Conservation (phyloP, 2,797 vertebrate species). For the Spizella passerina region DNA sequence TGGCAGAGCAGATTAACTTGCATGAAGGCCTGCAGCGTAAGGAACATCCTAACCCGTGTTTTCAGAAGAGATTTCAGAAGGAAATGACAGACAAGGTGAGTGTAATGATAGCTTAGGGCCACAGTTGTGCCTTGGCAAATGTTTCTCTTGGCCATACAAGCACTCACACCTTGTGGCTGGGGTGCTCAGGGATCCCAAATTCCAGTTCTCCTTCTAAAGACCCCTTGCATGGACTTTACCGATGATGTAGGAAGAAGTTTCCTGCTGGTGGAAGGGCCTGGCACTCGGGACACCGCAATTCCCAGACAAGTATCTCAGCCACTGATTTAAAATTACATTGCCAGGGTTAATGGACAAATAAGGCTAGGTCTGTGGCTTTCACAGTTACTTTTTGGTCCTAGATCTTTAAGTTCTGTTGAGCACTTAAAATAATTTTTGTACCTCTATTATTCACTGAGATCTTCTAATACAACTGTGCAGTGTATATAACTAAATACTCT, state of each 20-base stretch:
- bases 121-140: not conserved
- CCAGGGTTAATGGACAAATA: not conserved
- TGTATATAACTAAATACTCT: not conserved
- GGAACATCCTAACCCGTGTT: not conserved
- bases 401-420: not conserved
- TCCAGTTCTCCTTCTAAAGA: not conserved
- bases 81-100: not conserved
- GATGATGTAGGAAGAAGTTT: not conserved
- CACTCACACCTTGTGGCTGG: not conserved
- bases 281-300: not conserved
- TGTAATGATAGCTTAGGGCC: not conserved
- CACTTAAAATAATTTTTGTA: not conserved
- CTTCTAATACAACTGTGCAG: not conserved
- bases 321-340: not conserved
- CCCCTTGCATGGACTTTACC: not conserved
- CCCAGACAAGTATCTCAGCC: not conserved
- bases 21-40: not conserved
- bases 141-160: not conserved
- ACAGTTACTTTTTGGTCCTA: not conserved
- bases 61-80: not conserved
- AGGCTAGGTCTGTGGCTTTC: not conserved
- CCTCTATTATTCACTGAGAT: not conserved
- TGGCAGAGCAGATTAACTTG: not conserved
- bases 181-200: not conserved
- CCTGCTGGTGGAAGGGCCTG: not conserved